Evolutionary conservation across 2,113 vertebrate genomes (phyloP).

Genomic region (Menidia beryllina): DNA sequence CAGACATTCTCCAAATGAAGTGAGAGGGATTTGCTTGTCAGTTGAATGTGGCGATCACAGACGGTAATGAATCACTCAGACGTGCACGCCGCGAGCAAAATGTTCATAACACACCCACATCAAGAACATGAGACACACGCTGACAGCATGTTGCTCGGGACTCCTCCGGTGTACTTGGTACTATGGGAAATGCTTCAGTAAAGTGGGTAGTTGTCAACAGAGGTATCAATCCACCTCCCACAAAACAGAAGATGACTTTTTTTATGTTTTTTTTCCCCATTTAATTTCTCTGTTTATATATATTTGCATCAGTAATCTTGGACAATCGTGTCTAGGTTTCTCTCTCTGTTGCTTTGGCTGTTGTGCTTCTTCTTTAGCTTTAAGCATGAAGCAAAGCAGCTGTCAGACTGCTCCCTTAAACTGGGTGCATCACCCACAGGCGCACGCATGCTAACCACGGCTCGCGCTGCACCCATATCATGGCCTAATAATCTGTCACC

Average conservation of each 20-base stretch:
- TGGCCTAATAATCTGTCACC: constrained; percentile 74
- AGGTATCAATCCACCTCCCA: neutral
- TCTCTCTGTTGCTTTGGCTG: constrained; percentile 35
- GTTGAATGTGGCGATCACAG: constrained; percentile 50
- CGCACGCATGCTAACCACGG: constrained; percentile 54
- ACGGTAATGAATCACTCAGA: constrained; percentile 63
- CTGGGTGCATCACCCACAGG: constrained; percentile 51
- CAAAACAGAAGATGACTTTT: neutral
- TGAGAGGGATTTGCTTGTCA: constrained; percentile 43
- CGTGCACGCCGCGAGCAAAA: constrained; percentile 44
- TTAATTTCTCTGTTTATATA: no score
- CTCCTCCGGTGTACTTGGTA: constrained; percentile 22
- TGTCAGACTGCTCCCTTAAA: constrained; percentile 67
- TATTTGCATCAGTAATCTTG: no score
- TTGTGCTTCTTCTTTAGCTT: constrained; percentile 62
- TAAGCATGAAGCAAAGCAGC: constrained; percentile 64
- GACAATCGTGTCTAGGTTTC: constrained; percentile 16
- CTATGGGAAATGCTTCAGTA: constrained; percentile 23
- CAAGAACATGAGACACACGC: constrained; percentile 47
- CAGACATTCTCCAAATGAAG: constrained; percentile 36
- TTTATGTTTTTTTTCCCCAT: neutral
- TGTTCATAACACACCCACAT: constrained; percentile 58
- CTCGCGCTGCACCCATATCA: constrained; percentile 72
- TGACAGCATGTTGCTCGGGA: constrained; percentile 37
- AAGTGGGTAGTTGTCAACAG: neutral